Conservation (phyloP, 2,888 invertebrate species). For the Trissolcus japonicus region DNA sequence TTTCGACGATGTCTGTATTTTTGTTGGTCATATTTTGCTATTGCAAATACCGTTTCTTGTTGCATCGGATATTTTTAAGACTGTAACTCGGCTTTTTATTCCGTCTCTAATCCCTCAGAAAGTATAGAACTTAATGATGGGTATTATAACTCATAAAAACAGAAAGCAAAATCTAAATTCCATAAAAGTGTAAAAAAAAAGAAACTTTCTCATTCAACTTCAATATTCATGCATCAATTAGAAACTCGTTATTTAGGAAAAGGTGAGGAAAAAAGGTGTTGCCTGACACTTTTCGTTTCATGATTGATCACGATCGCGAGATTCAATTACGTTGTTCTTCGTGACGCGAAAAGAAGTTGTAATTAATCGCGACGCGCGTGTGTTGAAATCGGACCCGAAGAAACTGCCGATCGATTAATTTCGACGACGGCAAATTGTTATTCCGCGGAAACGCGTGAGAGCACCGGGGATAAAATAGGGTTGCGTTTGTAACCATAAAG, state of each 20-base stretch:
- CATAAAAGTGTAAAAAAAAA: conserved; percentile 35
- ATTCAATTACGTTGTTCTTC: conserved; percentile 48
- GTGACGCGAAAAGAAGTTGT: conserved; percentile 42
- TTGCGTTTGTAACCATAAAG: conserved; percentile 58
- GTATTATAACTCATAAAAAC: conserved; percentile 25
- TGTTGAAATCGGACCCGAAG: conserved; percentile 29
- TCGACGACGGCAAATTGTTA: conserved; percentile 9
- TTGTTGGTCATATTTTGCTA: neutral
- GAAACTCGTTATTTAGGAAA: conserved; percentile 50
- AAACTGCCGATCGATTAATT: conserved; percentile 48
- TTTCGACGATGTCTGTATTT: neutral
- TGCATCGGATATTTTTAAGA: neutral
- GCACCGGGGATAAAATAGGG: conserved; percentile 37
- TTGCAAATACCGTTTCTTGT: neutral
- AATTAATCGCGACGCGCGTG: conserved; percentile 34
- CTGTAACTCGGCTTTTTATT: neutral
- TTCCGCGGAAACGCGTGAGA: conserved; percentile 19
- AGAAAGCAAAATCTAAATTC: conserved; percentile 44
- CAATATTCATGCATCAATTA: conserved; percentile 59
- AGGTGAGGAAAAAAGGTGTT: conserved; percentile 39
- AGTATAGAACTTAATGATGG: conserved; percentile 39
- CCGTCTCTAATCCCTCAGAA: conserved; percentile 5
- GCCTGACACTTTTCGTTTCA: conserved; percentile 53
- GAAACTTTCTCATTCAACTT: conserved; percentile 50
- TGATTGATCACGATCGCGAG: conserved; percentile 52